These are phyloP conservation scores for Rhabdomys pumilio DNA, from an alignment of 2,797 vertebrate species.

Conservation along the genomic window DNA sequence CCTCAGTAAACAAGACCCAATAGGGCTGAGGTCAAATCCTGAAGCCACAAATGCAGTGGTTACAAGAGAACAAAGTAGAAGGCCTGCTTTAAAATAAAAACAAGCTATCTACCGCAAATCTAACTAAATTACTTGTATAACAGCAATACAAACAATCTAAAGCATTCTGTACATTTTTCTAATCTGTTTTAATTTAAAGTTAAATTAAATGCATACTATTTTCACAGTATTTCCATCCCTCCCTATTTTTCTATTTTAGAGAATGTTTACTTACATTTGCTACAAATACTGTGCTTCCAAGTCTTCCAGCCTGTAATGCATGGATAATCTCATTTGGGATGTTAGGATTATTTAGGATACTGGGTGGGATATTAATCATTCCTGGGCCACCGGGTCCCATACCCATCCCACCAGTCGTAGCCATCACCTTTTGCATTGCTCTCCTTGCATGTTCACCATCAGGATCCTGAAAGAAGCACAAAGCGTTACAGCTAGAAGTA, in stretches of 20 bases:
- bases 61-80: background rate
- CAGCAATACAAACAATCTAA: background rate
- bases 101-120: background rate
- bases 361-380: conserved; percentile 96
- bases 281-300: conserved; percentile 97
- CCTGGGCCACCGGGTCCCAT: conserved; percentile 93
- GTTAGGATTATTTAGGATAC: conserved; percentile 98
- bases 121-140: background rate
- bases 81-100: background rate
- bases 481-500: conserved; percentile 10
- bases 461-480: conserved; percentile 92
- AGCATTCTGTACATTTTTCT: conserved; percentile 31
- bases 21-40: background rate
- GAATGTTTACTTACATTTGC: conserved; percentile 93
- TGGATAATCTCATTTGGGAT: conserved; percentile 98
- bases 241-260: conserved; percentile 41
- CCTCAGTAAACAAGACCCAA: background rate
- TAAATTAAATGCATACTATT: background rate
- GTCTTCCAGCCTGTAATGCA: conserved; percentile 97
- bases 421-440: conserved; percentile 94
- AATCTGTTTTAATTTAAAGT: background rate
- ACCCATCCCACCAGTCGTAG: conserved; percentile 90
- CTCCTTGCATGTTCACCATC: conserved; percentile 96
- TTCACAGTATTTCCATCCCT: background rate
- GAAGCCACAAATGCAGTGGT: background rate